Conservation (phyloP, 1,140 invertebrate species). For the Drosophila ambigua region DNA sequence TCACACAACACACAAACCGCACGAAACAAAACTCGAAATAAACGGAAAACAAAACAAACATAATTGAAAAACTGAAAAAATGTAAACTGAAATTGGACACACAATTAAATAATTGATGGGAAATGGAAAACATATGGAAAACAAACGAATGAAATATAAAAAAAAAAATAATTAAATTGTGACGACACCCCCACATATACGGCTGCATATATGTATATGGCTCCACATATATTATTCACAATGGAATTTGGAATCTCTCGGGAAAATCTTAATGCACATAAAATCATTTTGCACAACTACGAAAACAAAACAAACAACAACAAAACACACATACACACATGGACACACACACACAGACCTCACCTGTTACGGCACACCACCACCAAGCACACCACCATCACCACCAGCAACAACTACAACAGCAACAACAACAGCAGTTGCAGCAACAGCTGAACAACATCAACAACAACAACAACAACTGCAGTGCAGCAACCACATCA, state of each 20-base stretch:
- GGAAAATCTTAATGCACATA: conserved; percentile 13
- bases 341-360: conserved; percentile 60
- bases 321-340: conserved; percentile 7
- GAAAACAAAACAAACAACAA: conserved; percentile 2
- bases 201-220: conserved; percentile 55
- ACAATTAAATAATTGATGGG: conserved; percentile 45
- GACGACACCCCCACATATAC: conserved; percentile 43
- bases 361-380: conserved; percentile 76
- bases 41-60: conserved; percentile 13
- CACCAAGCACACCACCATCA: conserved; percentile 67
- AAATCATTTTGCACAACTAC: neutral
- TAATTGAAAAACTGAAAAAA: conserved; percentile 19
- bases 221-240: no score
- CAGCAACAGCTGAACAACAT: conserved; percentile 66
- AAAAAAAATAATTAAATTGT: conserved; percentile 42
- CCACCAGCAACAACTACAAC: conserved; percentile 49
- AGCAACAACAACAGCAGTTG: conserved; percentile 69
- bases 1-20: conserved; percentile 27
- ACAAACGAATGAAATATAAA: neutral
- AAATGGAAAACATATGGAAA: conserved; percentile 10
- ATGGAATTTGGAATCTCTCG: conserved; percentile 65
- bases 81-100: conserved; percentile 13
- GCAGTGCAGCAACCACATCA: conserved; percentile 61
- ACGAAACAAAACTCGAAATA: conserved; percentile 29
- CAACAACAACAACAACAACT: conserved; percentile 64